Evolutionary conservation across 2,888 invertebrate genomes (phyloP).

Genomic region (Thumatha senex): DNA sequence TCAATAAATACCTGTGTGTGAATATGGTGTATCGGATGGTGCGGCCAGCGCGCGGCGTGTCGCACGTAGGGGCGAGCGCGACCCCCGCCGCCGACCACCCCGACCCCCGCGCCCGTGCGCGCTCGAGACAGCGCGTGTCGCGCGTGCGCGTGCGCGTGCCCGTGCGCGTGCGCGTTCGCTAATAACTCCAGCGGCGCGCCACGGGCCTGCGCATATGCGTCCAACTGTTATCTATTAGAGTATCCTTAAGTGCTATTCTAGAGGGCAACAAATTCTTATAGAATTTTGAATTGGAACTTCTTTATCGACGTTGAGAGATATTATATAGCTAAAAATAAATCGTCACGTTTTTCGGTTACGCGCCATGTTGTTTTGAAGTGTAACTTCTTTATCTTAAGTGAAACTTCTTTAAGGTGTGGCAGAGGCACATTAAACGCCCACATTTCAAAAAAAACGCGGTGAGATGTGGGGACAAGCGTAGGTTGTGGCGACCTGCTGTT

Average conservation of each 20-base stretch:
- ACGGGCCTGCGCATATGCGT: slow-evolving; percentile 50
- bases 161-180: slow-evolving; percentile 54
- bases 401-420: too few species aligned
- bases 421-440: too few species aligned
- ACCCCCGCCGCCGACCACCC: slow-evolving; percentile 45
- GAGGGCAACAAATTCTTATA: neutral
- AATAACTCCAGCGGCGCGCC: slow-evolving; percentile 68
- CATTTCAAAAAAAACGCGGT: too few species aligned
- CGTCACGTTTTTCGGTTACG: too few species aligned
- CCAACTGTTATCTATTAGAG: too few species aligned
- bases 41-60: slow-evolving; percentile 89
- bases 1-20: slow-evolving; percentile 82
- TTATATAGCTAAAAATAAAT: too few species aligned
- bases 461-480: too few species aligned
- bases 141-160: slow-evolving; percentile 55
- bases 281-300: too few species aligned
- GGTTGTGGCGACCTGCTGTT: too few species aligned
- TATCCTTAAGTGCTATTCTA: neutral
- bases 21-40: slow-evolving; percentile 79
- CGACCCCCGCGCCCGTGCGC: slow-evolving; percentile 48
- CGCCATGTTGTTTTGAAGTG: too few species aligned
- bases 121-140: slow-evolving; percentile 47
- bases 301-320: too few species aligned
- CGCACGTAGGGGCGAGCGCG: slow-evolving; percentile 73
- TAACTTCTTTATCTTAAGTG: too few species aligned